These are phyloP conservation scores for Cataglyphis hispanica DNA, from an alignment of 1,140 invertebrate species.

Conservation along the genomic window DNA sequence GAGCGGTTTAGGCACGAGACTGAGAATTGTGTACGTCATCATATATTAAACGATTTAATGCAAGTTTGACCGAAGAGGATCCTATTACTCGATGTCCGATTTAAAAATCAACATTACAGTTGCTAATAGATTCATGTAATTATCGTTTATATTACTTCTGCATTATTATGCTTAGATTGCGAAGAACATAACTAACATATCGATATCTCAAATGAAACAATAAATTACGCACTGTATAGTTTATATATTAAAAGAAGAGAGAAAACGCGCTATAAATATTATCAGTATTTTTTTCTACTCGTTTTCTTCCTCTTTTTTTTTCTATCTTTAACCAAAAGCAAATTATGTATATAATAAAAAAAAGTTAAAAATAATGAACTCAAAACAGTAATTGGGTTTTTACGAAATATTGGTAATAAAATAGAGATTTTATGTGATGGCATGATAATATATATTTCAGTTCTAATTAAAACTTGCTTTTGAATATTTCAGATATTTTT, in stretches of 20 bases:
- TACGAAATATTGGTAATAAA: not conserved
- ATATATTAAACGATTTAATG: constrained; percentile 50
- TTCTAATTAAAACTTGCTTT: constrained; percentile 24
- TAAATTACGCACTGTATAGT: not conserved
- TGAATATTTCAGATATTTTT: constrained; percentile 35
- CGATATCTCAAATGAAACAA: not conserved
- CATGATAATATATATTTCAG: not conserved
- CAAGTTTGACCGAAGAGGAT: not conserved
- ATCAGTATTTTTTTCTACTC: no score
- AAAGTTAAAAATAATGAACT: not conserved
- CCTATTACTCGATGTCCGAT: not conserved
- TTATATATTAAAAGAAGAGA: not conserved
- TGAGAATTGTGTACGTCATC: not conserved
- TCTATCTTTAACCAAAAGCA: not conserved
- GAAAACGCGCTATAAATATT: not conserved
- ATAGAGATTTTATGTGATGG: not conserved
- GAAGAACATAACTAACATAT: not conserved
- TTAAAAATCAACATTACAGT: constrained; percentile 20
- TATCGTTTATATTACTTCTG: not conserved
- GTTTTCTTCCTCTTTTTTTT: not conserved
- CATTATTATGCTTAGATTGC: not conserved
- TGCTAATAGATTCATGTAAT: constrained; percentile 14
- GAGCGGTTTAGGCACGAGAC: constrained; percentile 18
- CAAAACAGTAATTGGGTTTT: constrained; percentile 1
- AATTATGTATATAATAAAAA: not conserved